Evolutionary conservation across 1,140 invertebrate species (phyloP).

Genomic region (Drosophila lini): DNA sequence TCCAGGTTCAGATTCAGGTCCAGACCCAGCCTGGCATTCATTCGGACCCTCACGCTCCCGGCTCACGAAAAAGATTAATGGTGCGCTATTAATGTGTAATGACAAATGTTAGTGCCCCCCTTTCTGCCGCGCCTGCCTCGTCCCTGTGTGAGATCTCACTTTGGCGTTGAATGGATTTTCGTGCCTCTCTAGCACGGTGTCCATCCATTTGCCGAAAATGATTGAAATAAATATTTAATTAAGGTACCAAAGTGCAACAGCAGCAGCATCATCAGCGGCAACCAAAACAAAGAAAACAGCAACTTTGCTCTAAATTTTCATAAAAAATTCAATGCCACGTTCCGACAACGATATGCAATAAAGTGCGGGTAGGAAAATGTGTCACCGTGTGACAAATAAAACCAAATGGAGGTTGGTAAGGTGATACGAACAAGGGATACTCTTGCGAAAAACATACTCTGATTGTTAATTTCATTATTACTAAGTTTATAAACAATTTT

Average conservation of each 20-base stretch:
- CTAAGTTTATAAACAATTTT: too few species aligned
- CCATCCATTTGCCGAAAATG: slow-evolving; percentile 69
- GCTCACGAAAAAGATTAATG: slow-evolving; percentile 79
- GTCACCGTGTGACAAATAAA: slow-evolving; percentile 59
- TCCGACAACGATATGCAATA: slow-evolving; percentile 61
- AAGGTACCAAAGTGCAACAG: slow-evolving; percentile 59
- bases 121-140: background rate
- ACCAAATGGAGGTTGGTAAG: slow-evolving; percentile 6
- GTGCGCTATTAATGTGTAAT: slow-evolving; percentile 82
- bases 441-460: background rate
- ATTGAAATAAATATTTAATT: slow-evolving; percentile 82
- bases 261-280: slow-evolving; percentile 25
- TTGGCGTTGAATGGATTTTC: slow-evolving; percentile 32
- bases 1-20: slow-evolving; percentile 55
- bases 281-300: slow-evolving; percentile 26
- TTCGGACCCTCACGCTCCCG: slow-evolving; percentile 52
- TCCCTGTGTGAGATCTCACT: slow-evolving; percentile 41
- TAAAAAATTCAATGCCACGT: slow-evolving; percentile 78
- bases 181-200: slow-evolving; percentile 24
- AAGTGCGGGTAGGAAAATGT: slow-evolving; percentile 69
- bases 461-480: background rate
- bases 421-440: slow-evolving; percentile 14
- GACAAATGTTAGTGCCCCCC: slow-evolving; percentile 76
- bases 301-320: slow-evolving; percentile 75
- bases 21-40: slow-evolving; percentile 37